Percentiles rank a stretch among this genome's conserved stretches.
phyloP scores from a whole-genome alignment of 2,113 vertebrate genomes.

The Camelus dromedarius region DNA sequence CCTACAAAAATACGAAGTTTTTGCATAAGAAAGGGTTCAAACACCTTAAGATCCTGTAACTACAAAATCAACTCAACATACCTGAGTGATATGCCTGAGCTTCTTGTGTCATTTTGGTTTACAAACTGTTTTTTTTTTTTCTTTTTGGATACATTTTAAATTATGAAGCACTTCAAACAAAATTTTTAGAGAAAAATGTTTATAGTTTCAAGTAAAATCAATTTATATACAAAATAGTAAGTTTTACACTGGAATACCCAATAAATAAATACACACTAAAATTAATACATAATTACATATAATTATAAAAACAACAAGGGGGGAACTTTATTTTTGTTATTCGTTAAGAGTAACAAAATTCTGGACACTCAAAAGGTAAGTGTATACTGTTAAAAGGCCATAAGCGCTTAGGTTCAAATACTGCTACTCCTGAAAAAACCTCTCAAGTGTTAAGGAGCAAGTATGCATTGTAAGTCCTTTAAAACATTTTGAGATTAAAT shows the following conservation, averaged over 20 bases:
- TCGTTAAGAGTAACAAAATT: background rate
- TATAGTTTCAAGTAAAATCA: slow-evolving; percentile 79
- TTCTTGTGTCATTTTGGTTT: slow-evolving; percentile 70
- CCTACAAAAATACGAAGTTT: slow-evolving; percentile 52
- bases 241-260: slow-evolving; percentile 67
- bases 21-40: slow-evolving; percentile 67
- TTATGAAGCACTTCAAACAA: slow-evolving; percentile 74
- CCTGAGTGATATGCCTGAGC: slow-evolving; percentile 47
- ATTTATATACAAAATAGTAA: slow-evolving; percentile 64
- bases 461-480: background rate
- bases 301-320: background rate
- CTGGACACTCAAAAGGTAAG: background rate
- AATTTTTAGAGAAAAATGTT: slow-evolving; percentile 76
- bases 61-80: slow-evolving; percentile 58
- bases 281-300: background rate
- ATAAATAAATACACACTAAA: slow-evolving; percentile 66
- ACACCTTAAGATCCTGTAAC: slow-evolving; percentile 57
- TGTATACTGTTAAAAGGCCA: background rate
- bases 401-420: slow-evolving; percentile 73
- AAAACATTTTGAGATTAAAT: slow-evolving; percentile 71
- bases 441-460: slow-evolving; percentile 68
- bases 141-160: slow-evolving; percentile 31
- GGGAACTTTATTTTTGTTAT: background rate
- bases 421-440: slow-evolving; percentile 64
- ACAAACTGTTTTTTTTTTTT: background rate